A percentile compares a stretch with the other conserved stretches of the same genome.
These are phyloP conservation scores for Drosophila birchii DNA, from an alignment of 2,888 invertebrate species.

Conservation along the genomic window DNA sequence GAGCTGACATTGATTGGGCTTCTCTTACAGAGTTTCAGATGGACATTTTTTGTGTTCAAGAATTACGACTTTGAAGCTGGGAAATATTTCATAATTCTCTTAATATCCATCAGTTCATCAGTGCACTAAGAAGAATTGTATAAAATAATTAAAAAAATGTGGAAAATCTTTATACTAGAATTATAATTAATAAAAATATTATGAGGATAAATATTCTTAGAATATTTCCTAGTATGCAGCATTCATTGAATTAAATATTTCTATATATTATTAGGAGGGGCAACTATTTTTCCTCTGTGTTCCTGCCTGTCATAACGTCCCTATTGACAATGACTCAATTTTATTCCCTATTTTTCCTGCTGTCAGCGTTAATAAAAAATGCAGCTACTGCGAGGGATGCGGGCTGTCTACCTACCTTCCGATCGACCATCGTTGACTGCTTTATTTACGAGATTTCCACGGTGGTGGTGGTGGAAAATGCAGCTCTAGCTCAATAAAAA, in stretches of 20 bases:
- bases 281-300: not conserved
- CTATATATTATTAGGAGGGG: not conserved
- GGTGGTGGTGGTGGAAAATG: slow-evolving; percentile 62
- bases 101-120: slow-evolving; percentile 21
- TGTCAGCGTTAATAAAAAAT: slow-evolving; percentile 41
- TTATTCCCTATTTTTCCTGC: slow-evolving; percentile 25
- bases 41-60: slow-evolving; percentile 30
- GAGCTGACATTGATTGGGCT: slow-evolving; percentile 68
- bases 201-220: not conserved
- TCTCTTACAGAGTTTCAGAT: slow-evolving; percentile 33
- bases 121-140: not conserved
- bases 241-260: not conserved
- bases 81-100: slow-evolving; percentile 25
- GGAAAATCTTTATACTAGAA: not conserved
- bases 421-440: slow-evolving; percentile 51
- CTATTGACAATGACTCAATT: slow-evolving; percentile 69
- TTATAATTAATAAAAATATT: not conserved
- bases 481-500: slow-evolving; percentile 65
- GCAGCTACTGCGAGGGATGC: slow-evolving; percentile 42
- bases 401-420: slow-evolving; percentile 46
- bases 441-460: slow-evolving; percentile 64
- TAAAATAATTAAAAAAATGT: not conserved
- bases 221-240: not conserved
- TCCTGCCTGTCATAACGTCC: slow-evolving; percentile 54
- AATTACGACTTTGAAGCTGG: slow-evolving; percentile 58